Conservation (phyloP, 2,888 invertebrate genomes). For the Coelinius sp. region DNA sequence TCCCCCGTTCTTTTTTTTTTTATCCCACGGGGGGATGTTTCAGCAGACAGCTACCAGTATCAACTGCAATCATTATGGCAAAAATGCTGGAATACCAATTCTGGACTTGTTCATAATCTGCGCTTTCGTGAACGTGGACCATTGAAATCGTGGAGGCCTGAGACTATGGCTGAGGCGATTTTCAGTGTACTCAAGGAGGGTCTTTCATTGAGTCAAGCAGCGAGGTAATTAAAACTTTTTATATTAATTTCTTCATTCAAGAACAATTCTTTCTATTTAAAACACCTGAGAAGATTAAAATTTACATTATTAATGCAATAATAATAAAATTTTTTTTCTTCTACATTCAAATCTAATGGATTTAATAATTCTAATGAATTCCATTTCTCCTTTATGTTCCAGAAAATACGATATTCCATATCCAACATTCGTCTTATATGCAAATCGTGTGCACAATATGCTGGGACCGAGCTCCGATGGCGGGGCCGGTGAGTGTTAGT, state of each 20-base stretch:
- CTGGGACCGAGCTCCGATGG: conserved; percentile 93
- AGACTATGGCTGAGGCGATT: conserved; percentile 95
- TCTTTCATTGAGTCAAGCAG: conserved; percentile 89
- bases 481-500: conserved; percentile 82
- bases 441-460: conserved; percentile 94
- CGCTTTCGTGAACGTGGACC: conserved; percentile 94
- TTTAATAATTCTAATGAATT: not conserved
- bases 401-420: conserved; percentile 95
- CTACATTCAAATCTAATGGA: too few relatives aligned
- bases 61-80: conserved; percentile 97
- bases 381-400: conserved; percentile 49
- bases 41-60: conserved; percentile 95
- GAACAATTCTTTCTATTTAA: too few relatives aligned
- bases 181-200: conserved; percentile 94
- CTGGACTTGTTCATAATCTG: conserved; percentile 90
- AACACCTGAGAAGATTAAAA: too few relatives aligned
- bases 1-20: conserved; percentile 53
- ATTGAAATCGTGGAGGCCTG: conserved; percentile 93
- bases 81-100: conserved; percentile 95
- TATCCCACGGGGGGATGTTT: conserved; percentile 61
- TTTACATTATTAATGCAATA: too few relatives aligned
- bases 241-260: not conserved
- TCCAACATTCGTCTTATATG: conserved; percentile 93
- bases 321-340: too few relatives aligned
- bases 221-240: conserved; percentile 67